Evolutionary conservation across 2,888 invertebrate genomes (phyloP), one percentile per base, ranked within the genome.

Genomic region (Cetonia aurata): DNA sequence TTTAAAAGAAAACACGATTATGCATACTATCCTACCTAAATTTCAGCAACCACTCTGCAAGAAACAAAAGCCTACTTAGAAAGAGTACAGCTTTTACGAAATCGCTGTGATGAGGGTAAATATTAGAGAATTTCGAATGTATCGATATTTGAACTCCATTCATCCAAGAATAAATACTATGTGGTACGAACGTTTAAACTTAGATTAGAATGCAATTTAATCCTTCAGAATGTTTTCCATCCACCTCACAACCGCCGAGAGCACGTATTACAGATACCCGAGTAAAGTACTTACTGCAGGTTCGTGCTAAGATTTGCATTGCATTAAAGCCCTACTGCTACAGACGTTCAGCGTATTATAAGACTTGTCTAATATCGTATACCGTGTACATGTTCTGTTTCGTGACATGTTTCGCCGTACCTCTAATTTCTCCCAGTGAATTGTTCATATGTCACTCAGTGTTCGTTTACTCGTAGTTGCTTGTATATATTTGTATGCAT

Each of bases 331-430:
- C 68, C 73, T 73, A 70, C 42, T 13, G 73, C 70, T 72, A 48
- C 55, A 50, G 42, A 68, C 72, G 70, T 74, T 74, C 71, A 46
- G 42, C 56, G 75, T 74, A 74, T 75, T 75, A 75, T 72, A 65
- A 69, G 71, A 70, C 72, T 72, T 53, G 67, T 46, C 66, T 62
- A 68, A 44, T 55, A 72, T 70, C 67, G 52, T 62, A 57, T 72
- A 56, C 37, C 33, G 56, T 31, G 12, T 19, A 56, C 56, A 56
- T 56, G 41, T 56, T 56, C 56, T 17, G 41, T 56, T 41, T 56
- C 41, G 15, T 25, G 37, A 25, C 37, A n/a, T 33, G 33, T 37
- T 6, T 13, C 13, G 13, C 13, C 13, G 13, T 13, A 44, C 44
- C 12, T 44, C 12, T 3, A 13, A 44, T 6, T 44, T 44, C n/a